Base-by-base conservation (phyloP, 2,113 vertebrate genomes). In the Nipponia nippon region DNA sequence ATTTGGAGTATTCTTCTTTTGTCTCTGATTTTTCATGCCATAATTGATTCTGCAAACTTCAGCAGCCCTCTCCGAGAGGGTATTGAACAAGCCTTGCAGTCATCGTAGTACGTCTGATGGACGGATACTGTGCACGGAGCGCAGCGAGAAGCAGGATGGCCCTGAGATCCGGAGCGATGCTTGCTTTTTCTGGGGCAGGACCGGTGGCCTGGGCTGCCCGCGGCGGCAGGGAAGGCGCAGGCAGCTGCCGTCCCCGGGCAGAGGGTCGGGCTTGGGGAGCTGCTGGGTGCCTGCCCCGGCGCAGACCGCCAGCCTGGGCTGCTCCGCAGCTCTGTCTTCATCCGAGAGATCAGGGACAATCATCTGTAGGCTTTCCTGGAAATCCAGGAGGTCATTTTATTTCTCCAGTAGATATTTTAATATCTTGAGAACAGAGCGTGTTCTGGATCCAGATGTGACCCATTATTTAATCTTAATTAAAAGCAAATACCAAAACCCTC, bases 391-490 rank as follows among this genome's bases (percentile, higher is more conserved):
- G 78, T 70, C 16, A 38, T 34, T 27, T 17, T 30, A 22, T 87
- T 86, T 65, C 85, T 86, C 22, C 40, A 6, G 20, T 25, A 62
- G 85, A 7, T 77, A 46, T 7, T 73, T 89, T 66, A 50, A 2
- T 59, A 5, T 46, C 63, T 65, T 7, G 30, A 79, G 78, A 79
- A 22, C 72, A 30, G 52, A 63, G 47, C 1, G 11, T 38, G 20
- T 93, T 88, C 67, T 80, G 79, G 46, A 72, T 83, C 71, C 76
- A 55, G 71, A 38, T 56, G 63, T 5, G 3, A 52, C 71, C 88
- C 38, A 11, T 73, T 90, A 87, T 90, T 96, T 83, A 71, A 83
- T 80, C 71, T 94, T 89, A 90, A 96, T 96, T 93, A 86, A 93
- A 83, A 93, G 88, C 92, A 83, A 91, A 76, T 40, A 72, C 59